Evolutionary conservation across 1,140 invertebrate genomes (phyloP).

Genomic region (Bombus balteatus): DNA sequence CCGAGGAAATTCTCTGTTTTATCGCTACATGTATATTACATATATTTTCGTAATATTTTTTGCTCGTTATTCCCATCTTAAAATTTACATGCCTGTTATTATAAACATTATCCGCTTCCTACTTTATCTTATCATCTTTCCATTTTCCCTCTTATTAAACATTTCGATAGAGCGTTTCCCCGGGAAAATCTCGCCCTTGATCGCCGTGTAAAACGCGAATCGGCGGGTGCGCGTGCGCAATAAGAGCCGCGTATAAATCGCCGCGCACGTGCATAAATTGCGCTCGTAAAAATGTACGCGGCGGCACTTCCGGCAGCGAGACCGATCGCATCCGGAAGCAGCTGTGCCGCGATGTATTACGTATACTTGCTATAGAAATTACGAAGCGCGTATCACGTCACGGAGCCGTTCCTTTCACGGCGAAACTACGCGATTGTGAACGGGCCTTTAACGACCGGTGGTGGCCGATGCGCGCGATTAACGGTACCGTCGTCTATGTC

Average conservation of each 20-base stretch:
- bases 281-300: slow-evolving; percentile 63
- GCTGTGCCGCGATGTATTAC: slow-evolving; percentile 21
- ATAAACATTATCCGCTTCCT: no score
- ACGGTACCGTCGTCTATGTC: slow-evolving; percentile 7
- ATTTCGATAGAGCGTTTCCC: not conserved
- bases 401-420: slow-evolving; percentile 21
- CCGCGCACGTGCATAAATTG: slow-evolving; percentile 43
- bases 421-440: slow-evolving; percentile 16
- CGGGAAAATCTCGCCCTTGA: not conserved
- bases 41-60: no score
- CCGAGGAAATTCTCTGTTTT: no score
- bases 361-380: not conserved
- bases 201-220: not conserved
- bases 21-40: no score
- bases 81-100: no score
- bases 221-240: not conserved
- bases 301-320: slow-evolving; percentile 58
- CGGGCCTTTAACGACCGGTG: not conserved
- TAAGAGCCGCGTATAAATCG: slow-evolving; percentile 29
- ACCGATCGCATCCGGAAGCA: slow-evolving; percentile 65
- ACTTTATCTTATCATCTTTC: no score
- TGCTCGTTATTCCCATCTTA: no score
- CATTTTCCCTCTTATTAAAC: not conserved
- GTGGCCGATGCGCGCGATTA: not conserved
- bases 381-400: slow-evolving; percentile 47